Conservation (phyloP, 2,113 vertebrate genomes). For the Heterotis niloticus region DNA sequence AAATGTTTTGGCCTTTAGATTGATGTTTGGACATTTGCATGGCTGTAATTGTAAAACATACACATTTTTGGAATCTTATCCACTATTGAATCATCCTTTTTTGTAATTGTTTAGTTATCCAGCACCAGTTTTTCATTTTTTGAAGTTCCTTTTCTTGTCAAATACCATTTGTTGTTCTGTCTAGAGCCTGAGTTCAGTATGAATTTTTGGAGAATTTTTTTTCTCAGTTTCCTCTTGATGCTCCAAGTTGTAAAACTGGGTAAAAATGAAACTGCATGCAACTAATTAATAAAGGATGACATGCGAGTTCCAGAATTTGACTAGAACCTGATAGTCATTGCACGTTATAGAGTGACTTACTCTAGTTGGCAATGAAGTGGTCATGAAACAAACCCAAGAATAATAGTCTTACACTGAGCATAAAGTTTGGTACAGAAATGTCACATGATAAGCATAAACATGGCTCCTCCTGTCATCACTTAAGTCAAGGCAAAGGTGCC, state of each 20-base stretch:
- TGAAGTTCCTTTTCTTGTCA: slow-evolving; percentile 6
- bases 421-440: neutral
- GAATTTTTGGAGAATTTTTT: slow-evolving; percentile 7
- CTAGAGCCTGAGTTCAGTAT: neutral
- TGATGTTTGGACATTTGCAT: too few species aligned
- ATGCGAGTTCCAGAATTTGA: neutral
- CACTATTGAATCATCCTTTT: too few species aligned
- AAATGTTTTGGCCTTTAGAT: too few species aligned
- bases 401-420: neutral
- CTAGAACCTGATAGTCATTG: neutral
- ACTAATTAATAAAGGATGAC: neutral
- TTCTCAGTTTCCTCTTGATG: neutral
- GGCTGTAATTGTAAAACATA: too few species aligned
- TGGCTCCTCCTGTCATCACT: neutral
- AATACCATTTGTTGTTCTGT: neutral
- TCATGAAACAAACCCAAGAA: neutral
- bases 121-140: neutral
- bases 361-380: neutral
- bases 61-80: too few species aligned
- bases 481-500: neutral
- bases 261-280: slow-evolving; percentile 7
- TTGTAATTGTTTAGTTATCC: neutral
- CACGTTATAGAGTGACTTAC: neutral
- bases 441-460: neutral
- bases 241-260: neutral